Conservation (phyloP, 2,113 vertebrate genomes). For the Gasterosteus nipponicus region DNA sequence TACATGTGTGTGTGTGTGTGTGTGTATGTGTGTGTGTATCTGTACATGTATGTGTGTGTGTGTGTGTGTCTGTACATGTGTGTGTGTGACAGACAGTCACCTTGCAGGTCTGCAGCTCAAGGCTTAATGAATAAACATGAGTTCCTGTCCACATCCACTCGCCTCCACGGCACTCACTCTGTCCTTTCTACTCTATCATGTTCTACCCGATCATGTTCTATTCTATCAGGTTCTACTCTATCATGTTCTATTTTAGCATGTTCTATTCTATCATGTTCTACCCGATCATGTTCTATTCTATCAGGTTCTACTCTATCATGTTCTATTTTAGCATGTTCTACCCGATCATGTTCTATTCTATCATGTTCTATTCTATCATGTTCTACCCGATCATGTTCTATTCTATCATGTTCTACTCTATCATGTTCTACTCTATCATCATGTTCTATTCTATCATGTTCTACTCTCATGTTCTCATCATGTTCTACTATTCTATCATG, state of each 20-base stretch:
- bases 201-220: background rate
- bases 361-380: background rate
- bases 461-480: background rate
- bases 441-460: background rate
- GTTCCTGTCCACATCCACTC: slow-evolving; percentile 52
- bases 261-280: background rate
- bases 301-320: background rate
- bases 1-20: slow-evolving; percentile 54
- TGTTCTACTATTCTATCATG: background rate
- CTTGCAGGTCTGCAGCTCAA: slow-evolving; percentile 74
- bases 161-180: slow-evolving; percentile 8
- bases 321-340: background rate
- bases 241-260: background rate
- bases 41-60: slow-evolving; percentile 40
- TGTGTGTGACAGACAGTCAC: slow-evolving; percentile 77
- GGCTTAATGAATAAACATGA: slow-evolving; percentile 81
- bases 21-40: slow-evolving; percentile 56
- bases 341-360: background rate
- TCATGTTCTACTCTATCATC: background rate
- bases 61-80: slow-evolving; percentile 21
- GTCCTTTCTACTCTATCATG: background rate
- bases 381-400: background rate
- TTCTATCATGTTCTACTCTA: background rate
- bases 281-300: background rate
- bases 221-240: background rate